These are phyloP conservation scores for Apostichopus japonicus DNA, from an alignment of 35 echinoderm and acorn worm genomes.

Conservation along the genomic window DNA sequence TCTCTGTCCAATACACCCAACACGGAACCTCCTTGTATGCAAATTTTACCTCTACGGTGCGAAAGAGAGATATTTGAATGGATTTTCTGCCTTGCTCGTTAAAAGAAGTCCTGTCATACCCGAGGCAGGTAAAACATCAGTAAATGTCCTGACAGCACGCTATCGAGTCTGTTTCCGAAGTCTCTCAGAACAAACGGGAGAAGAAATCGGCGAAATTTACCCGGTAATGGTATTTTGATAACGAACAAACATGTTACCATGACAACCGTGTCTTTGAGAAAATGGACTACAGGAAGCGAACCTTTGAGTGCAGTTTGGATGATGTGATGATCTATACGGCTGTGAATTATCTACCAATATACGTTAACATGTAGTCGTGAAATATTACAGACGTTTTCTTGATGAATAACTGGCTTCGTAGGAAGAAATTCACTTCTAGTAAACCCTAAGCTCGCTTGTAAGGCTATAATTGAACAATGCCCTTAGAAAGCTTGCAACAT, in stretches of 20 bases:
- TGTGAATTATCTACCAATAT: neutral
- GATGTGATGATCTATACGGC: neutral
- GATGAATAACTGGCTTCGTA: no score
- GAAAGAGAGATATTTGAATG: neutral
- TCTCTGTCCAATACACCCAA: neutral
- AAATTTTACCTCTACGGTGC: neutral
- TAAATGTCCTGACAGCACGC: neutral
- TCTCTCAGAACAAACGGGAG: neutral
- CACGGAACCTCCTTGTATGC: neutral
- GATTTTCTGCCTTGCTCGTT: neutral
- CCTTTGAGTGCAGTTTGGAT: neutral
- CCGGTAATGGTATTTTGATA: slow-evolving; percentile 47
- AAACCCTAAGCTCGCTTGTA: no score
- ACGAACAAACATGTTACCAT: slow-evolving; percentile 32
- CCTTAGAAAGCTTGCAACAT: no score
- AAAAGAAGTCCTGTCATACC: neutral
- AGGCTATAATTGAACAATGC: no score
- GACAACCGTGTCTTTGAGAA: neutral
- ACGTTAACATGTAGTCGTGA: neutral
- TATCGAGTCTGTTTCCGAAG: neutral
- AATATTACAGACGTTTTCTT: neutral
- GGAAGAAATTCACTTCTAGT: no score
- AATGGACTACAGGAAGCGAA: neutral
- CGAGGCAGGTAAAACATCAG: neutral
- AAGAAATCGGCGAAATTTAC: neutral